phyloP scores from a whole-genome alignment of 2,113 vertebrate species.

The Bujurquina vittata region DNA sequence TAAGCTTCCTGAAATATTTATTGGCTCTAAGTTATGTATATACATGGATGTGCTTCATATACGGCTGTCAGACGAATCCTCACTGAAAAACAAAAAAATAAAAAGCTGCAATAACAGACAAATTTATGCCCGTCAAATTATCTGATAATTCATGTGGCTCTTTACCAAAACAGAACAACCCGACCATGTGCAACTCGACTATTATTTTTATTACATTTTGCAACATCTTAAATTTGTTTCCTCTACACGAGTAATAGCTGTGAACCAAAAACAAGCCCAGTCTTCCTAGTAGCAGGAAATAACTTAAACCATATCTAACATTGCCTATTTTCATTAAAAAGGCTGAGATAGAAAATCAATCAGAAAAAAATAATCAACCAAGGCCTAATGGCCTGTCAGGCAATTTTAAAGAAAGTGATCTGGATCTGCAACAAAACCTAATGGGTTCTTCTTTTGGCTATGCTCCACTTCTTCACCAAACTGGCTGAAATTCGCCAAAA shows the following conservation, averaged over 20 bases:
- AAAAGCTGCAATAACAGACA: neutral
- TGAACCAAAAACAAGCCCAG: neutral
- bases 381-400: neutral
- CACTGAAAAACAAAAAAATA: neutral
- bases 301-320: neutral
- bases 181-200: no score
- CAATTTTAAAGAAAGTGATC: neutral
- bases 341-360: neutral
- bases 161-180: no score
- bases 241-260: neutral
- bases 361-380: neutral
- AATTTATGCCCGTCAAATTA: neutral
- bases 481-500: neutral
- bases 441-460: neutral
- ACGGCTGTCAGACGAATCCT: accelerated
- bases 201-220: neutral
- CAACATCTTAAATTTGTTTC: neutral
- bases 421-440: neutral
- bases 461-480: neutral
- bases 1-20: neutral
- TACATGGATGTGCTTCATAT: neutral
- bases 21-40: neutral
- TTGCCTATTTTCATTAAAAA: neutral
- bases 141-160: no score
- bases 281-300: neutral